Conservation (phyloP, 2,113 vertebrate species). For the Ctenodactylus gundi region DNA sequence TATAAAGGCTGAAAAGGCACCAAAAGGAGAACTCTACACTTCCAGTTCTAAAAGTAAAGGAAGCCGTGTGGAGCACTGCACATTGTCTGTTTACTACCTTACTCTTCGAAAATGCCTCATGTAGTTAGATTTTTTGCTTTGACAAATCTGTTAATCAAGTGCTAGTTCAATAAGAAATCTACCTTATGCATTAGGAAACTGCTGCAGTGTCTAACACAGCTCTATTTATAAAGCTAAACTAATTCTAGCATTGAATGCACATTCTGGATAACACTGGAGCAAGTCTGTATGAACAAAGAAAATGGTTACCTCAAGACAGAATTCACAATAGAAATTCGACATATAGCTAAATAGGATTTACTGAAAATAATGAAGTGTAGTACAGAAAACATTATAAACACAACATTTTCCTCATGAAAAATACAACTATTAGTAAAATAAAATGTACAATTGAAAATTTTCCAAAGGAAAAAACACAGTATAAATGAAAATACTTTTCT, state of each 20-base stretch:
- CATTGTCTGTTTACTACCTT: constrained; percentile 75
- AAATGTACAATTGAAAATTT: constrained; percentile 89
- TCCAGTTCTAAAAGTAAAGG: constrained; percentile 81
- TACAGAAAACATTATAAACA: constrained; percentile 90
- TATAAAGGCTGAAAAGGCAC: constrained; percentile 84
- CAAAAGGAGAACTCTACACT: constrained; percentile 83
- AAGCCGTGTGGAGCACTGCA: constrained; percentile 87
- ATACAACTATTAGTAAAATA: constrained; percentile 96
- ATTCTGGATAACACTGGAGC: constrained; percentile 88
- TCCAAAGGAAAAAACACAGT: constrained; percentile 83
- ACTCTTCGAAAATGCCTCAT: constrained; percentile 70
- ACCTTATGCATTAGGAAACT: constrained; percentile 90
- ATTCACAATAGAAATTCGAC: constrained; percentile 89
- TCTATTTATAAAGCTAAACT: constrained; percentile 89
- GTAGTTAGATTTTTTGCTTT: constrained; percentile 79
- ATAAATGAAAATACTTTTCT: constrained; percentile 91
- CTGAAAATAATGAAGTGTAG: constrained; percentile 88
- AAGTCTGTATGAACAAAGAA: constrained; percentile 85
- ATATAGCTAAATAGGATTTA: constrained; percentile 90
- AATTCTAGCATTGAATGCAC: constrained; percentile 86
- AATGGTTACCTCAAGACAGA: constrained; percentile 85
- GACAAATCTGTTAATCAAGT: constrained; percentile 82
- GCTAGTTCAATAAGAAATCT: constrained; percentile 90
- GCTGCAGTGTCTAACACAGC: constrained; percentile 90
- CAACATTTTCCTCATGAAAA: constrained; percentile 97